Percentiles rank a stretch among this genome's conserved stretches.
These are phyloP conservation scores for Linyphia triangularis DNA, from an alignment of 2,888 invertebrate genomes.

Conservation along the genomic window DNA sequence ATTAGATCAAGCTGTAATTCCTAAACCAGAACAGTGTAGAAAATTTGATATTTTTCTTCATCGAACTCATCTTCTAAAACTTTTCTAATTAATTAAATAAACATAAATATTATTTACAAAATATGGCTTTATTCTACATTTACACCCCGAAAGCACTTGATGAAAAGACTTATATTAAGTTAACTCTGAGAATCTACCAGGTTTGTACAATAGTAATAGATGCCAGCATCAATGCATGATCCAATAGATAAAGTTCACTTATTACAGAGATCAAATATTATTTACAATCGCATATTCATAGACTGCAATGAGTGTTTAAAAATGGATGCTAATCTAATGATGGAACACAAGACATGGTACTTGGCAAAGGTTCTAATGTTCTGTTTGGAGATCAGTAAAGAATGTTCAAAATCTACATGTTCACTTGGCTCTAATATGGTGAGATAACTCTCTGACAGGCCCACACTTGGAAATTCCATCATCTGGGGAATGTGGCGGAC, in stretches of 20 bases:
- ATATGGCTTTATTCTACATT: neutral
- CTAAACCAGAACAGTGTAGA: neutral
- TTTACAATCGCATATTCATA: constrained; percentile 6
- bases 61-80: neutral
- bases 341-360: constrained; percentile 19
- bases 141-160: neutral
- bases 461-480: constrained; percentile 63
- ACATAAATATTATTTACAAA: neutral
- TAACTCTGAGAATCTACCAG: constrained; percentile 23
- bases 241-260: neutral
- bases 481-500: constrained; percentile 54
- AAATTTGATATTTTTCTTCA: neutral
- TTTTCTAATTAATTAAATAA: neutral
- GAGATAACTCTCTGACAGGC: constrained; percentile 55
- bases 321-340: constrained; percentile 6
- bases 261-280: constrained; percentile 15
- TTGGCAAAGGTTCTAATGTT: constrained; percentile 13
- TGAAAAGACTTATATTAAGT: neutral
- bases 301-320: neutral
- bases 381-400: constrained; percentile 13
- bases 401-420: neutral
- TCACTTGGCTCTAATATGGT: constrained; percentile 59
- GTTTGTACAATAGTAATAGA: constrained; percentile 40
- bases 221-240: constrained; percentile 46
- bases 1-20: neutral